Conservation (phyloP, 2,797 vertebrate species). For the Parauchenoglanis punctatus region DNA sequence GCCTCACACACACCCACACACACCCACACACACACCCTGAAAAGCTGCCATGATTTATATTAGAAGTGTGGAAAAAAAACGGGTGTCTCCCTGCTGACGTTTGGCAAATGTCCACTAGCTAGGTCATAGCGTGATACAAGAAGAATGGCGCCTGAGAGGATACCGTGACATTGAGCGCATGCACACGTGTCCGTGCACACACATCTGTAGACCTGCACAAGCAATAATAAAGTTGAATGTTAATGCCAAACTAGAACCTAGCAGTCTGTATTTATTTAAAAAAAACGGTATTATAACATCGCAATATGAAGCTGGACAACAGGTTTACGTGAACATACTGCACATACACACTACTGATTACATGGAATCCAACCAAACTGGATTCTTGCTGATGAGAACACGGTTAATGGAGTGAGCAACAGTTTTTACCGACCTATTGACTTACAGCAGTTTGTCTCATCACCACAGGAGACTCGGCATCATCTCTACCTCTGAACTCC, state of each 20-base stretch:
- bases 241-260: neutral
- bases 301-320: neutral
- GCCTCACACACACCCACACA: conserved; percentile 48
- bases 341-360: neutral
- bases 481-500: conserved; percentile 32
- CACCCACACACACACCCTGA: conserved; percentile 57
- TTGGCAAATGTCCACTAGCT: conserved; percentile 62
- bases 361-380: neutral
- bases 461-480: conserved; percentile 53
- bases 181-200: conserved; percentile 40
- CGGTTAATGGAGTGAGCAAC: neutral
- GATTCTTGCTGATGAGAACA: neutral
- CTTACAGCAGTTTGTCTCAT: conserved; percentile 69
- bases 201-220: neutral
- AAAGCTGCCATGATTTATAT: conserved; percentile 69
- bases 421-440: conserved; percentile 45
- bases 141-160: conserved; percentile 60
- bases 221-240: neutral
- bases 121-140: conserved; percentile 54
- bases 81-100: conserved; percentile 70
- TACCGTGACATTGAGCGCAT: conserved; percentile 62
- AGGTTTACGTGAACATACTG: neutral
- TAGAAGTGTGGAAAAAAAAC: conserved; percentile 63
- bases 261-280: neutral
- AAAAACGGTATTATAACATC: too few relatives aligned